A percentile compares a stretch with the other conserved stretches of the same genome.
Evolutionary conservation across 2,888 invertebrate species (phyloP).

Genomic region (Argyra leucocephala): DNA sequence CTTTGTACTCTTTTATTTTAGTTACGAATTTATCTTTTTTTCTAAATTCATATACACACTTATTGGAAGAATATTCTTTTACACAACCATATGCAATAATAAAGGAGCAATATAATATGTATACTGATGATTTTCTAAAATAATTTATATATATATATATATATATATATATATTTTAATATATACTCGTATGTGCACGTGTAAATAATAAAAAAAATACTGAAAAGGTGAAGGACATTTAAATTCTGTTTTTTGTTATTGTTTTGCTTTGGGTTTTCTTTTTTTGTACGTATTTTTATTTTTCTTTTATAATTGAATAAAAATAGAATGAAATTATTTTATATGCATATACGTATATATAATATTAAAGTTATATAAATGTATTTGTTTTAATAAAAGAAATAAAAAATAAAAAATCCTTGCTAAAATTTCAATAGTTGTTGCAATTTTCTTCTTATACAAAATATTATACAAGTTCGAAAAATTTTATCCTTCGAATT

Average conservation of each 20-base stretch:
- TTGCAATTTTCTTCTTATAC: neutral
- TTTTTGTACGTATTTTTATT: neutral
- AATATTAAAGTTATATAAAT: neutral
- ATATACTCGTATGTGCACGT: neutral
- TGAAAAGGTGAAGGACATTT: conserved; percentile 11
- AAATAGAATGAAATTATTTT: neutral
- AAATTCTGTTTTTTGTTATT: neutral
- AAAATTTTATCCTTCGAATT: neutral
- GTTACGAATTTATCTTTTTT: no score
- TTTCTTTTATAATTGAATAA: neutral
- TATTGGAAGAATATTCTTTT: no score
- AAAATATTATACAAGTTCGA: neutral
- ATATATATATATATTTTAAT: neutral
- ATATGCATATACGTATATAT: neutral
- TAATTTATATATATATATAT: neutral
- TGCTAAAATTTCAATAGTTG: neutral
- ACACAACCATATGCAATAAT: no score
- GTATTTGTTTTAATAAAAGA: neutral
- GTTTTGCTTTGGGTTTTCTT: neutral
- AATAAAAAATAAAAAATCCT: neutral
- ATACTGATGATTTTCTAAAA: neutral
- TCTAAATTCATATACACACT: no score
- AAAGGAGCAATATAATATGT: no score
- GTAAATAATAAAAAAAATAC: neutral
- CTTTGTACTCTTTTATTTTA: no score